phyloP scores from a whole-genome alignment of 2,113 vertebrate genomes.

The Zosterops lateralis region DNA sequence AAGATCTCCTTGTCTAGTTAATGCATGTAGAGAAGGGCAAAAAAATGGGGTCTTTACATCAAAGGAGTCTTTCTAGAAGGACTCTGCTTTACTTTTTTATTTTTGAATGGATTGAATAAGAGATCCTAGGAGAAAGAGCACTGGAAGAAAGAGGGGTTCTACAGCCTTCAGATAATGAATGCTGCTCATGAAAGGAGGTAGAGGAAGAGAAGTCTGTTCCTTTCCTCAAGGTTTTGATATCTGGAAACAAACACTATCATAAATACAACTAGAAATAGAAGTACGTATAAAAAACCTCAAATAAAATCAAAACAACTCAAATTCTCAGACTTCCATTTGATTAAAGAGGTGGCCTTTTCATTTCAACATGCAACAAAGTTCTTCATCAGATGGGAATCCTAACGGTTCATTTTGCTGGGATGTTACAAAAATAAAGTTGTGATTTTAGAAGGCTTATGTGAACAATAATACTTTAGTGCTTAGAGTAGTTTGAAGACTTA shows the following conservation, averaged over 20 bases:
- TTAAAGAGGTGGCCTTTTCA: neutral
- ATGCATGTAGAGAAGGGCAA: neutral
- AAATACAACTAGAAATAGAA: neutral
- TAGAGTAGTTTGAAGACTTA: neutral
- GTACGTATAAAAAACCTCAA: fast-evolving
- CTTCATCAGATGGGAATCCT: neutral
- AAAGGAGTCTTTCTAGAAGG: neutral
- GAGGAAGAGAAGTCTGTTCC: neutral
- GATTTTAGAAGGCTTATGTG: neutral
- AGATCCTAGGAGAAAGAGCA: neutral
- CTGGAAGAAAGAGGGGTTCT: neutral
- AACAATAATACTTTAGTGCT: neutral
- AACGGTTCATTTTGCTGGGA: neutral
- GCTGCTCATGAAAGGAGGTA: neutral
- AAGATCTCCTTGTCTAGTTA: neutral
- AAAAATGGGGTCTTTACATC: neutral
- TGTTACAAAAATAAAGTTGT: neutral
- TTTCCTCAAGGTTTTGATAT: neutral
- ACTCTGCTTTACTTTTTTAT: neutral
- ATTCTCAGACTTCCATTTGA: neutral
- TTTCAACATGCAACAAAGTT: neutral
- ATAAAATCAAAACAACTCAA: neutral
- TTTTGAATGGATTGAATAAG: neutral
- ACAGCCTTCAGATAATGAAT: neutral
- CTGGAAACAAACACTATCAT: neutral